phyloP scores from a whole-genome alignment of 2,113 vertebrate genomes.

The Nanger granti region DNA sequence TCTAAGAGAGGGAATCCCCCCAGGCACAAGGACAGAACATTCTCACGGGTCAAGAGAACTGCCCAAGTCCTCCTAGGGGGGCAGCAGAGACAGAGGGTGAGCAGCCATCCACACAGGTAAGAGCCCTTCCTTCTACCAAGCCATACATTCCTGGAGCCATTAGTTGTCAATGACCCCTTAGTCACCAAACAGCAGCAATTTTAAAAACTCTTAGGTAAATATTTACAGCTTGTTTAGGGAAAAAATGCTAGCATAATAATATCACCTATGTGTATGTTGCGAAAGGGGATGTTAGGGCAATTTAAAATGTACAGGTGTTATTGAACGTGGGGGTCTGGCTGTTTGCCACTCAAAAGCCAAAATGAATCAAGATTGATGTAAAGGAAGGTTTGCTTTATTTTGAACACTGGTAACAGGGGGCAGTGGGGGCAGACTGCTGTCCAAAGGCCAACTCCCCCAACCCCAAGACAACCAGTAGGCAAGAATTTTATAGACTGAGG shows the following conservation, averaged over 20 bases:
- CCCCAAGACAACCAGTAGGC: not conserved
- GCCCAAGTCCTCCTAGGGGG: rapidly evolving
- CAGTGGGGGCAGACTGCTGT: not conserved
- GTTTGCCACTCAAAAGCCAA: not conserved
- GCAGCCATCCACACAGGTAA: not conserved
- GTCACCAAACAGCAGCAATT: not conserved
- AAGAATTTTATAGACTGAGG: not conserved
- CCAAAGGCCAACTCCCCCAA: not conserved
- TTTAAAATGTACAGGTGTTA: not conserved
- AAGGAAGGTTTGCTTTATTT: not conserved
- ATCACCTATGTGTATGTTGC: not conserved
- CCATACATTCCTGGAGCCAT: not conserved
- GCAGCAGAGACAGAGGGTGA: not conserved
- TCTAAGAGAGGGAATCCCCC: not conserved
- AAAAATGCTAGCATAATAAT: not conserved
- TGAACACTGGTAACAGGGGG: not conserved
- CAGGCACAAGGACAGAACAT: not conserved
- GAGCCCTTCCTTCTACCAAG: not conserved
- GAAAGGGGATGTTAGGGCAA: not conserved
- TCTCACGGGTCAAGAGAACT: not conserved
- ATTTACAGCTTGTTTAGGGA: not conserved
- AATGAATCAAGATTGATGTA: not conserved
- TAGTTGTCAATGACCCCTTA: not conserved
- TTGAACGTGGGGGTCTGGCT: not conserved
- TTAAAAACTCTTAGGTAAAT: not conserved